phyloP scores from a whole-genome alignment of 2,797 vertebrate genomes.

The Buceros bicornis region DNA sequence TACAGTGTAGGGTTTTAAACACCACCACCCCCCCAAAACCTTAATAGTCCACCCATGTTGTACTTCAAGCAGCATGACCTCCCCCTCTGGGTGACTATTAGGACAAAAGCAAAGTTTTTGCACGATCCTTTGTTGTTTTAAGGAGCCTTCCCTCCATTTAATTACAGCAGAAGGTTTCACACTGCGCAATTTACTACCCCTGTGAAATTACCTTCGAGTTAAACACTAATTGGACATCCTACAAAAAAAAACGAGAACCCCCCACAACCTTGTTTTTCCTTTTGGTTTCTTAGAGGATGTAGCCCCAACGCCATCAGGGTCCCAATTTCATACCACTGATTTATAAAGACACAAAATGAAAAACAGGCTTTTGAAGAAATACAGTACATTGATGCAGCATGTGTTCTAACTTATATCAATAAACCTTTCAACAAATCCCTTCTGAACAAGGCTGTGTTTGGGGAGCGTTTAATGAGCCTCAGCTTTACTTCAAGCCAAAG shows the following conservation, averaged over 20 bases:
- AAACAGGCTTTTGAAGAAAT: constrained; percentile 41
- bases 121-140: constrained; percentile 72
- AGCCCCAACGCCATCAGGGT: background rate
- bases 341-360: constrained; percentile 64
- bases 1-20: background rate
- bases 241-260: background rate
- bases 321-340: constrained; percentile 42
- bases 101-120: constrained; percentile 68
- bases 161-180: constrained; percentile 60
- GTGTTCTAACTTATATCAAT: constrained; percentile 68
- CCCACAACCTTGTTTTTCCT: constrained; percentile 21
- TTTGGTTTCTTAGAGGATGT: constrained; percentile 54
- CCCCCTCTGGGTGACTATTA: constrained; percentile 60
- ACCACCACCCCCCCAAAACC: background rate
- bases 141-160: constrained; percentile 68
- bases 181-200: constrained; percentile 60
- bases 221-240: constrained; percentile 75
- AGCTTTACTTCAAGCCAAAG: constrained; percentile 62
- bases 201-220: constrained; percentile 78
- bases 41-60: constrained; percentile 74
- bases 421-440: constrained; percentile 71
- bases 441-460: constrained; percentile 60
- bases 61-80: constrained; percentile 73
- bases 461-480: constrained; percentile 67
- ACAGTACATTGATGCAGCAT: constrained; percentile 48